These are phyloP conservation scores for Sericinus montela DNA, from an alignment of 2,888 invertebrate species.

Conservation along the genomic window DNA sequence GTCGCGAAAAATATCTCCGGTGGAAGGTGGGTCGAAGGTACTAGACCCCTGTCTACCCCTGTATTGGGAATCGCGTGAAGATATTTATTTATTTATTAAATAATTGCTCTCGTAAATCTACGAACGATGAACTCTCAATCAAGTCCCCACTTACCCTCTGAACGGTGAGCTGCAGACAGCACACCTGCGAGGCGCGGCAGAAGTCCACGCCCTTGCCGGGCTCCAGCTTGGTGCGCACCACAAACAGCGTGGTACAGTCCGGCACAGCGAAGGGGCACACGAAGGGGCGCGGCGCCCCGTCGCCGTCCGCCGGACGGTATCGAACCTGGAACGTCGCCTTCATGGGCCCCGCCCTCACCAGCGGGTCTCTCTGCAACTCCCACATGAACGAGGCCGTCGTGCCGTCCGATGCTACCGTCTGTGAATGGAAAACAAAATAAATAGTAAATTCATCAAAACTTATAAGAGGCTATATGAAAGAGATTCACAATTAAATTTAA, in stretches of 20 bases:
- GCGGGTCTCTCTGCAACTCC: slow-evolving; percentile 84
- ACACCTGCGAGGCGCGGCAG: slow-evolving; percentile 93
- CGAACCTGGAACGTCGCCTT: slow-evolving; percentile 63
- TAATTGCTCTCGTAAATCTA: too few species aligned
- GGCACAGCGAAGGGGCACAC: slow-evolving; percentile 87
- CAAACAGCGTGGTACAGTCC: slow-evolving; percentile 92
- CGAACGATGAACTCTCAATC: too few species aligned
- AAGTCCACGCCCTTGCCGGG: slow-evolving; percentile 89
- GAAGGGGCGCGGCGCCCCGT: slow-evolving; percentile 64
- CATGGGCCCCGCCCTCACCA: slow-evolving; percentile 77
- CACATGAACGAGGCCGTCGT: slow-evolving; percentile 90
- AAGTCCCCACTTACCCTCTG: slow-evolving; percentile 76
- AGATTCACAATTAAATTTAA: too few species aligned
- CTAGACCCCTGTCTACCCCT: too few species aligned
- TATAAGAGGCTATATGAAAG: too few species aligned
- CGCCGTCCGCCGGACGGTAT: slow-evolving; percentile 47
- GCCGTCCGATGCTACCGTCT: slow-evolving; percentile 84
- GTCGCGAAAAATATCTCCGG: too few species aligned
- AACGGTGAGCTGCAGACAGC: slow-evolving; percentile 88
- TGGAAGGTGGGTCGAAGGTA: too few species aligned
- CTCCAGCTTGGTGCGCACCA: slow-evolving; percentile 87
- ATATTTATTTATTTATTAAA: too few species aligned
- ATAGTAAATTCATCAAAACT: too few species aligned
- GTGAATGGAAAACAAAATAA: slow-evolving; percentile 24
- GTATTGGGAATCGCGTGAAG: too few species aligned